A percentile compares a stretch with the other conserved stretches of the same genome.
Evolutionary conservation across 2,888 invertebrate genomes (phyloP).

Genomic region (Drosophila tripunctata): DNA sequence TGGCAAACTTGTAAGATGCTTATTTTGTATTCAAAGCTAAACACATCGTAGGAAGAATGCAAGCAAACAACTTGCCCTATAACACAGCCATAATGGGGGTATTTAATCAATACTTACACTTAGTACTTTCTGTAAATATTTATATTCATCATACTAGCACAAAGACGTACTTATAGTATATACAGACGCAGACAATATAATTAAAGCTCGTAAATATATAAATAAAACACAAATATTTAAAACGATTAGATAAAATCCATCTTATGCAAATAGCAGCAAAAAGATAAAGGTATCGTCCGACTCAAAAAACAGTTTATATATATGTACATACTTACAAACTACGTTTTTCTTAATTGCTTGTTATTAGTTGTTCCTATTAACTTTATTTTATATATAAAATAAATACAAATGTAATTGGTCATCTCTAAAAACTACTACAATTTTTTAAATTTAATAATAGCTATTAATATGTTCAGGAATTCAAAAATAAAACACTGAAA

Average conservation of each 20-base stretch:
- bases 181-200: neutral
- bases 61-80: neutral
- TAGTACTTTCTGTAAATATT: neutral
- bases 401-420: neutral
- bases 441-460: neutral
- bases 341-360: neutral
- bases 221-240: conserved; percentile 34
- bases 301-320: conserved; percentile 11
- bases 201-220: conserved; percentile 33
- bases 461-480: too few species aligned
- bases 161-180: neutral
- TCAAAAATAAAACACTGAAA: too few species aligned
- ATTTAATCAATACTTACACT: conserved; percentile 3
- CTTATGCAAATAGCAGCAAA: conserved; percentile 47
- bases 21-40: too few species aligned
- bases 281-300: conserved; percentile 19
- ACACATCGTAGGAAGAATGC: too few species aligned
- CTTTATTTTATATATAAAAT: neutral
- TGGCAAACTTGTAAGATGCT: too few species aligned
- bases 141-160: neutral
- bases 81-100: neutral
- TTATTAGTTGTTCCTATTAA: neutral
- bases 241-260: conserved; percentile 57
- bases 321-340: neutral
- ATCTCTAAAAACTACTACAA: neutral